phyloP scores from a whole-genome alignment of 2,888 invertebrate species.

The Nebria salina region DNA sequence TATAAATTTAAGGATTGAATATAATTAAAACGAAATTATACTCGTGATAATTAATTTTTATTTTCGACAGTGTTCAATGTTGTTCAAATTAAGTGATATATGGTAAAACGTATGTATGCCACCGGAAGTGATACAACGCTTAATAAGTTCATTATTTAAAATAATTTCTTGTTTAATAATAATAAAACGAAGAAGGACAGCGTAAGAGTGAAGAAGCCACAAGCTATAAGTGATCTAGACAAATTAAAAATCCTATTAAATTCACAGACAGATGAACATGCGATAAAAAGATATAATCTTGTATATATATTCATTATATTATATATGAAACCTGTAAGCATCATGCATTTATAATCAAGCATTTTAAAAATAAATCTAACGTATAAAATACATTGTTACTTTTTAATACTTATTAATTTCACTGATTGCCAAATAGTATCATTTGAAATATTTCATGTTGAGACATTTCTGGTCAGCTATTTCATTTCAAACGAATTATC shows the following conservation, averaged over 20 bases:
- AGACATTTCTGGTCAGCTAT: too few species aligned
- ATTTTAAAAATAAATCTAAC: background rate
- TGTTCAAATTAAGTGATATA: background rate
- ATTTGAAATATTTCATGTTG: too few species aligned
- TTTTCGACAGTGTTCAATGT: conserved; percentile 18
- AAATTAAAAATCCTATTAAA: conserved; percentile 45
- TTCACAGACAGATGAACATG: conserved; percentile 44
- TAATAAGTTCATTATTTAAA: conserved; percentile 46
- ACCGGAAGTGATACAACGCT: conserved; percentile 43
- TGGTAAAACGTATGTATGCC: conserved; percentile 24
- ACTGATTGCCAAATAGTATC: background rate
- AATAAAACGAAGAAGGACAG: background rate
- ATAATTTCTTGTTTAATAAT: conserved; percentile 34
- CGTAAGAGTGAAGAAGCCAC: conserved; percentile 23
- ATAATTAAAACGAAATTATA: background rate
- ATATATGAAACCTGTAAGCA: conserved; percentile 40
- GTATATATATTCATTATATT: conserved; percentile 43
- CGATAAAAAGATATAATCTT: conserved; percentile 41
- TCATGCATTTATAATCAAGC: background rate
- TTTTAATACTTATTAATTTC: background rate
- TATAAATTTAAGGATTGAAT: background rate
- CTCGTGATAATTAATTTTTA: conserved; percentile 27
- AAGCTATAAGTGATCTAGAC: conserved; percentile 36
- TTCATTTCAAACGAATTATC: too few species aligned
- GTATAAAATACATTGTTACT: background rate